A percentile compares a stretch with the other conserved stretches of the same genome.
These are phyloP conservation scores for Charanyca ferruginea DNA, from an alignment of 2,888 invertebrate genomes.

Conservation along the genomic window DNA sequence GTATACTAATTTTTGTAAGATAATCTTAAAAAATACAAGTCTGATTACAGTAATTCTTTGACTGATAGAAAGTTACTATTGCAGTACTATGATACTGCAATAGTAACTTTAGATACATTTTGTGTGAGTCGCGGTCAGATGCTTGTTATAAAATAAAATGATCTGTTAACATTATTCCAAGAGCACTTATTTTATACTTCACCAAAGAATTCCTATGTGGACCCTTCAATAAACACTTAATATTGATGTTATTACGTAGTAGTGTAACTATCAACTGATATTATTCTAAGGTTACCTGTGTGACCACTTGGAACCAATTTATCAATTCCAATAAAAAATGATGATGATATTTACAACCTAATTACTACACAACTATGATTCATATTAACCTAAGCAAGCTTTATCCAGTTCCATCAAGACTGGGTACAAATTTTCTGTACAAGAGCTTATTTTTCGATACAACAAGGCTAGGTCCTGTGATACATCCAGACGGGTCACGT, in stretches of 20 bases:
- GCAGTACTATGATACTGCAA: too few relatives aligned
- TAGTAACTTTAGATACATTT: too few relatives aligned
- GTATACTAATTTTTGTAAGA: too few relatives aligned
- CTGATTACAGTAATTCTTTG: too few relatives aligned
- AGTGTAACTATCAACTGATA: neutral
- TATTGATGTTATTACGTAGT: neutral
- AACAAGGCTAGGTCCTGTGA: neutral
- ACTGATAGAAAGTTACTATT: too few relatives aligned
- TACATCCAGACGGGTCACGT: neutral
- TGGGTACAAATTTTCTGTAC: neutral
- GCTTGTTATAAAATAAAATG: too few relatives aligned
- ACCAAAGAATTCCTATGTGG: too few relatives aligned
- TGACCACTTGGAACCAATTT: neutral
- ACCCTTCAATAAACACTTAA: too few relatives aligned
- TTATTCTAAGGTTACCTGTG: neutral
- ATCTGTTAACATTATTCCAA: too few relatives aligned
- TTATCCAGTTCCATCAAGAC: neutral
- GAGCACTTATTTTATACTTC: too few relatives aligned
- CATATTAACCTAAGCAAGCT: neutral
- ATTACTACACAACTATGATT: neutral
- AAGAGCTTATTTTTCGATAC: neutral
- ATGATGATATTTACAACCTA: slow-evolving; percentile 1
- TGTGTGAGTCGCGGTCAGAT: too few relatives aligned
- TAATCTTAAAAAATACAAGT: too few relatives aligned
- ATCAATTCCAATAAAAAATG: neutral